Base-by-base conservation (phyloP, 2,797 vertebrate species). In the Myotis daubentonii region DNA sequence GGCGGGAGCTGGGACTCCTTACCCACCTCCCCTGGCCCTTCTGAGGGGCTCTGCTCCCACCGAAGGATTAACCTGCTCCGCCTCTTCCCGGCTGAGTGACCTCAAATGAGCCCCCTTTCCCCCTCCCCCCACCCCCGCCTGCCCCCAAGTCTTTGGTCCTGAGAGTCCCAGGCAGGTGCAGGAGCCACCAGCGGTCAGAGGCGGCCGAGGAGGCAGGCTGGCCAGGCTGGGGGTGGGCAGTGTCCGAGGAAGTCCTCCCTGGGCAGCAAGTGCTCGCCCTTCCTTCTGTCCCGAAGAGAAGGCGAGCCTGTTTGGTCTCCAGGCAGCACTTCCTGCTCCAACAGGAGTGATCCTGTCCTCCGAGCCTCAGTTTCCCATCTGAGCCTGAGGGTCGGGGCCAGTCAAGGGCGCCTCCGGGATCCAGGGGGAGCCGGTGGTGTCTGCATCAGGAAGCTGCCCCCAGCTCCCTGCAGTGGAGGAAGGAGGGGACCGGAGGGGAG, bases 61-160 rank as follows among this genome's bases (percentile, higher is more conserved):
- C 1, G 5, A 20, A 60, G 65, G 70, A 6, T 11, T 51, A 53
- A 30, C 25, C 84, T 36, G 62, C 66, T 36, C 84, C 36, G 62
- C 75, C 36, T 41, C 62, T 19, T 66, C 47, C 28, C 7, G 22
- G 47, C 60, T 11, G 20, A 80, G 76, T 25, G 25, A 53, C 65
- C 65, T 76, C 33, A 22, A 87, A 12, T 10, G 8, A 22, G 17
- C 66, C n/a, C 47, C 44, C 62, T 33, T 3, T 22, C 19, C 47
- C 19, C 19, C 49, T 20, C 12, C 0, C 2, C 15, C 19, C 33
- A 7, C 0, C 36, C 36, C 10, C 17, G 6, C 47, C 6, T 0
- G 3, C 22, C 44, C 15, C 71, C 1, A 17, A 9, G n/a, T 25
- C 88, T 38, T 1, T 2, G 20, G n/a, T 20, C 83, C 79, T 1